Conservation (phyloP, 2,113 vertebrate species). For the Microcebus lehilahytsara region DNA sequence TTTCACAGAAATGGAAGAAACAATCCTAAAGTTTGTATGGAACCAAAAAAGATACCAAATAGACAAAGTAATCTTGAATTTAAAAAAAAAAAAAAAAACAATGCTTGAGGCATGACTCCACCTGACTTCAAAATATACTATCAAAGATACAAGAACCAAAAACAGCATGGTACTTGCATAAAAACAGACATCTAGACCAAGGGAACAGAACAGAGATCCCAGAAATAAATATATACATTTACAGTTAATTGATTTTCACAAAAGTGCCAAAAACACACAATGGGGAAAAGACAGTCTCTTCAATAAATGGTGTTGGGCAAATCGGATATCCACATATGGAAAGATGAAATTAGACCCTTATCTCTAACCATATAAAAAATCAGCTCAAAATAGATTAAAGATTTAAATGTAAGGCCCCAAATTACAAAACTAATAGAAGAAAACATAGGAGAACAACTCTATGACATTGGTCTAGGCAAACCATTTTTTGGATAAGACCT, state of each 20-base stretch:
- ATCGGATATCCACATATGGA: neutral
- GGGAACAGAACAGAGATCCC: neutral
- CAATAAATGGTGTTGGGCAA: neutral
- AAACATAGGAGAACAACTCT: neutral
- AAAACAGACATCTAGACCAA: neutral
- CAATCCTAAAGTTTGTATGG: neutral
- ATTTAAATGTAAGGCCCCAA: neutral
- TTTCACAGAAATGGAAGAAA: neutral
- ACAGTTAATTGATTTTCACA: neutral
- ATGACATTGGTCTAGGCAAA: neutral
- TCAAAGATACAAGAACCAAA: neutral
- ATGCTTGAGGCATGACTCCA: neutral
- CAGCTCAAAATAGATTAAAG: neutral
- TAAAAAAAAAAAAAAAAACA: too few relatives aligned
- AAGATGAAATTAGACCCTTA: neutral
- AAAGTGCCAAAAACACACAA: neutral
- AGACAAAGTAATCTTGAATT: neutral
- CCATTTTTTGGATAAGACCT: neutral
- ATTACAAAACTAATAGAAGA: neutral
- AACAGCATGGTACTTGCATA: neutral
- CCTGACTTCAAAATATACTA: neutral
- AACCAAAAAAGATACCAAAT: neutral
- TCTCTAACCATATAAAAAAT: neutral
- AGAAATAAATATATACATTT: neutral
- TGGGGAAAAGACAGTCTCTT: neutral